Evolutionary conservation across 1,140 invertebrate genomes (phyloP).

Genomic region (Delia radicum): DNA sequence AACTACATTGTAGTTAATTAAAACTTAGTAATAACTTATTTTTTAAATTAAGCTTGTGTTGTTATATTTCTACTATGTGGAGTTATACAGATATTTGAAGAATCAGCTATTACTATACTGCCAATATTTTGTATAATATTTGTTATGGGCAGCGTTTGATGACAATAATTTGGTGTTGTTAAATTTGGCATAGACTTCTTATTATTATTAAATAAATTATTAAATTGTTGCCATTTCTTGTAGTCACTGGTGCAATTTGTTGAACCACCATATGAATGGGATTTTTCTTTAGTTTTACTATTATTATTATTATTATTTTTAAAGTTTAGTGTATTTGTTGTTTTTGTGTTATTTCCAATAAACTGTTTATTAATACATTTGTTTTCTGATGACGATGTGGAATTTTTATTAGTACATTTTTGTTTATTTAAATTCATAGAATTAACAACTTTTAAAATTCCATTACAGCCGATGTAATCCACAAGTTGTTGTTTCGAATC

Average conservation of each 20-base stretch:
- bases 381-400: background rate
- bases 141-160: background rate
- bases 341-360: background rate
- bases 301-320: background rate
- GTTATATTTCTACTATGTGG: background rate
- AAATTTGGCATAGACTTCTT: background rate
- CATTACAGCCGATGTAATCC: slow-evolving; percentile 51
- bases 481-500: slow-evolving; percentile 40
- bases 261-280: background rate
- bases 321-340: background rate
- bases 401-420: background rate
- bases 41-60: too few relatives aligned
- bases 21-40: too few relatives aligned
- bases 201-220: too few relatives aligned
- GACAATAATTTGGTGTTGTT: background rate
- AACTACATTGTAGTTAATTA: background rate
- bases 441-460: slow-evolving; percentile 36
- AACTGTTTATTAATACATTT: background rate
- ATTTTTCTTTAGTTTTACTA: background rate
- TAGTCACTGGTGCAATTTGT: background rate
- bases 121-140: background rate
- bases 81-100: slow-evolving; percentile 10
- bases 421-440: slow-evolving; percentile 26
- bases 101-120: background rate
- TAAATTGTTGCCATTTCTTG: too few relatives aligned